Base-by-base conservation (phyloP, 2,888 invertebrate species). In the Drosophila multiciliata region DNA sequence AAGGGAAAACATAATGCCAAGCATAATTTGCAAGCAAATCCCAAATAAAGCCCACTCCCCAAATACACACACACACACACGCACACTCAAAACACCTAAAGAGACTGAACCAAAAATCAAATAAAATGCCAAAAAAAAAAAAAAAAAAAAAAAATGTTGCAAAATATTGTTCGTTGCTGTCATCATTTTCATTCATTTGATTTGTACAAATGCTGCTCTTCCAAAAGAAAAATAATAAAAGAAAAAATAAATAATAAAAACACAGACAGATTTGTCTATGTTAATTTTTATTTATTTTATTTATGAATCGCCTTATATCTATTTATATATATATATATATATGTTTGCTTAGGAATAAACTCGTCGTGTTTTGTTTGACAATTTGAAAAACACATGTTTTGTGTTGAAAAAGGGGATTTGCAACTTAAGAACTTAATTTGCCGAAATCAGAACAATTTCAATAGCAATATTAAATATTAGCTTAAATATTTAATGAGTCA, bases 251-350 rank as follows among this genome's bases (percentile, higher is more conserved):
- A 23, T 23, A 53, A 38, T 6, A 9, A 45, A 45, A 36, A 8
- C 49, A 55, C 26, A 50, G 38, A 50, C 61, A 73, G 50, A 73
- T 78, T 85, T 88, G 83, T 83, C 85, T 86, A 83, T 89, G 85
- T 78, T 86, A 89, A 89, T 89, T 89, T 88, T 68, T 83, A 87
- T 86, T 87, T 89, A 87, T 86, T 83, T 85, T 88, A 83, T 82
- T 85, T 85, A 85, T 84, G 75, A 72, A 68, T 61, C 66, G 71
- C 68, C 77, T 57, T 59, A 57, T 59, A 58, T 69, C 38, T 49
- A 59, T 62, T 58, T 58, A 59, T 49, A 48, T 48, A 58, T 53
- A 35, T 48, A 66, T 40, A 73, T 45, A 48, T 53, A 35, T 45
- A 48, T 29, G 42, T 60, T 15, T 62, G 33, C 58, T n/a, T 50